A percentile compares a stretch with the other conserved stretches of the same genome.
phyloP scores from a whole-genome alignment of 2,888 invertebrate species.

The Netelia inedita region DNA sequence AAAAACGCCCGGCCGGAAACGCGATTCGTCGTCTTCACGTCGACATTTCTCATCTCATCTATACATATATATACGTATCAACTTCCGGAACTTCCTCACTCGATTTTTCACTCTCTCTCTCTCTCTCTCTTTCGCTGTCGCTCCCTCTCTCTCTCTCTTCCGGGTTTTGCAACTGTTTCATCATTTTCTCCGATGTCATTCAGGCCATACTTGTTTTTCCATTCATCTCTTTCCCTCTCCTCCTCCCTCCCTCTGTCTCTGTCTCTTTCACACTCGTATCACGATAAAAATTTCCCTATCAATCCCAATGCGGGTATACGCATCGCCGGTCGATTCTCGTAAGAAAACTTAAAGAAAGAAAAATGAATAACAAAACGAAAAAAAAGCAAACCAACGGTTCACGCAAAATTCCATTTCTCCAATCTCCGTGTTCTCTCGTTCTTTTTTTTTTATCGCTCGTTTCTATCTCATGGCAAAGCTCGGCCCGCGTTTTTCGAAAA shows the following conservation, averaged over 20 bases:
- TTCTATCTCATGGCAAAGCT: slow-evolving; percentile 11
- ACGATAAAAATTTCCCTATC: not conserved
- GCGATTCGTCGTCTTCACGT: slow-evolving; percentile 59
- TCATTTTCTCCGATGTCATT: slow-evolving; percentile 1
- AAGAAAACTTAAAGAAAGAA: no score
- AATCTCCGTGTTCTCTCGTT: not conserved
- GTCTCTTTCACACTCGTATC: not conserved
- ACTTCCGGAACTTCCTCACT: slow-evolving; percentile 47
- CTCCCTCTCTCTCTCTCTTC: not conserved
- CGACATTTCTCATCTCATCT: not conserved
- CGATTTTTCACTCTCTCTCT: slow-evolving; percentile 31
- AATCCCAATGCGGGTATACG: no score
- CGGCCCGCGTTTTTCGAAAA: not conserved
- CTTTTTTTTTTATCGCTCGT: slow-evolving; percentile 18
- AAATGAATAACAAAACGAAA: no score
- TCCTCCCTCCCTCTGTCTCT: not conserved
- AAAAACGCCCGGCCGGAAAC: slow-evolving; percentile 54
- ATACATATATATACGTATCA: slow-evolving; percentile 32
- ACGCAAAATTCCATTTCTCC: not conserved
- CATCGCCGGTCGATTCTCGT: no score
- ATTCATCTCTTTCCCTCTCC: not conserved
- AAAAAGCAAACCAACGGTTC: no score
- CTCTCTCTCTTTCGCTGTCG: slow-evolving; percentile 17
- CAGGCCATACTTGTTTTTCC: slow-evolving; percentile 2
- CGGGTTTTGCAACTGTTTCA: not conserved